These are phyloP conservation scores for Nasua narica DNA, from an alignment of 2,797 vertebrate species.

Conservation along the genomic window DNA sequence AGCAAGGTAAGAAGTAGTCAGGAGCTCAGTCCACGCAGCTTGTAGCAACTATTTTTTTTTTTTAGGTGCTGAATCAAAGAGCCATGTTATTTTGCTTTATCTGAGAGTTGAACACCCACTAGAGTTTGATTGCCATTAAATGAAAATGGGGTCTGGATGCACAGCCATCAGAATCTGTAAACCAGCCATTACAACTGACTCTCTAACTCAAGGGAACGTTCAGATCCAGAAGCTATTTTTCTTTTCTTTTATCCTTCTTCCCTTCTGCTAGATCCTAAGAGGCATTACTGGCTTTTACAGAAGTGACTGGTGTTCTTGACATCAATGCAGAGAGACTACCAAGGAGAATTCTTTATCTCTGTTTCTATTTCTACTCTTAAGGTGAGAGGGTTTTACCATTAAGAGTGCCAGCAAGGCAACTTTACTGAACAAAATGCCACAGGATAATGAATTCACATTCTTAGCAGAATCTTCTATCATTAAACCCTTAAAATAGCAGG, in stretches of 20 bases:
- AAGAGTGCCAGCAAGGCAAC: background rate
- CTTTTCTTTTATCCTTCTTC: background rate
- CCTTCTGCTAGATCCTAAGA: background rate
- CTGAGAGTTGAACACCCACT: background rate
- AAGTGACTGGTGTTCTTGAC: background rate
- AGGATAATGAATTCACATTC: background rate
- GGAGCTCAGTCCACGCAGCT: background rate
- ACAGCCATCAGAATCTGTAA: too few relatives aligned
- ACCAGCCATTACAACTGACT: background rate
- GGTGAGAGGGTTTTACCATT: background rate
- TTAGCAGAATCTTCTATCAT: background rate
- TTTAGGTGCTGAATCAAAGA: background rate
- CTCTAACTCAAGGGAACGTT: background rate
- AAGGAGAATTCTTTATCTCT: background rate
- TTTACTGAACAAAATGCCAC: background rate
- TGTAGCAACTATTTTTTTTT: background rate
- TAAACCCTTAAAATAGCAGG: background rate
- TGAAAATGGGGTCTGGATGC: background rate
- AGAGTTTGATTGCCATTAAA: background rate
- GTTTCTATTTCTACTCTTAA: background rate
- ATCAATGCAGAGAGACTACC: background rate
- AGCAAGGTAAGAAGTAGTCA: rapidly evolving
- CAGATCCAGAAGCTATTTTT: background rate
- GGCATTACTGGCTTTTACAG: background rate
- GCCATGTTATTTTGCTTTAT: background rate